Base-by-base conservation (phyloP, 2,113 vertebrate genomes). In the Lagopus muta region DNA sequence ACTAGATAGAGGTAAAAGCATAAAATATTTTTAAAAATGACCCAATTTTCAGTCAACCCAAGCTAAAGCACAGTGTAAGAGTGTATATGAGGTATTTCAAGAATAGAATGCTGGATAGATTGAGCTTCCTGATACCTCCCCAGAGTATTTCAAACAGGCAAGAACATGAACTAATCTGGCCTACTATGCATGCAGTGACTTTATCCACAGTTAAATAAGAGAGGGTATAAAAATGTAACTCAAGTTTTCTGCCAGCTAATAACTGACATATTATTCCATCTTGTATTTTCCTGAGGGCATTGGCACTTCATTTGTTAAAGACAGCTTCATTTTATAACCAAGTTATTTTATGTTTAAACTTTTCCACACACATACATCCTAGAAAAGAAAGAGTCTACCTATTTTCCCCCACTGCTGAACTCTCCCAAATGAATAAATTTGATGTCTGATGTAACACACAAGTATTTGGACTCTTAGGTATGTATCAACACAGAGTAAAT, bases 241-340 rank as follows among this genome's bases (percentile, higher is more conserved):
- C 22, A 91, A 74, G 66, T 58, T 87, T 90, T 67, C 60, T 95
- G 78, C 87, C 89, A 94, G 38, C 89, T 92, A 87, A 34, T 64
- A 92, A 66, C 86, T 74, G 74, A 82, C 42, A 87, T 22, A 57
- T 61, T 65, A 90, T 70, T 64, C 66, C 64, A 69, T 38, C 42
- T 11, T 76, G 8, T 24, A 22, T 10, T 90, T 90, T 60, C 58
- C 86, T 73, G 73, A 84, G 86, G 84, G 77, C 54, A 79, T 9
- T 90, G 70, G 47, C 80, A 82, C 66, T 73, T 84, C 50, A 45
- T 90, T 86, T 89, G 30, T 92, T n/a, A 88, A 72, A 89, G 54
- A 58, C n/a, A 76, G 27, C 4, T 36, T 40, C 4, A 2, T 60
- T 92, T 93, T 79, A 47, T 70, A 79, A 27, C 7, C 22, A 55